These are phyloP conservation scores for Holothuria glaberrima DNA, from an alignment of 35 echinoderm and acorn worm species.

Conservation along the genomic window DNA sequence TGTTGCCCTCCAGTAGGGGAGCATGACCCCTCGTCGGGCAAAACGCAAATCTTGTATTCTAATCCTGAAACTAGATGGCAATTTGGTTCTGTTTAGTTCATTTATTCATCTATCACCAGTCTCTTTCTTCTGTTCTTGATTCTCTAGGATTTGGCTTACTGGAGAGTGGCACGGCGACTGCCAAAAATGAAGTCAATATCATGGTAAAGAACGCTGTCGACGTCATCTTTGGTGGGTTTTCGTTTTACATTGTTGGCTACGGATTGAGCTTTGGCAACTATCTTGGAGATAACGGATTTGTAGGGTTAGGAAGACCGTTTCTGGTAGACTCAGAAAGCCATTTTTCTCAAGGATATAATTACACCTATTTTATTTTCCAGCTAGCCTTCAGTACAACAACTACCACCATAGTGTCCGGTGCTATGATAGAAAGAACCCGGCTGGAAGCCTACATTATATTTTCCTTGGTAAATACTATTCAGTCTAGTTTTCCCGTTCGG, in stretches of 20 bases:
- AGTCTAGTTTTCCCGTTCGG: slow-evolving; percentile 70
- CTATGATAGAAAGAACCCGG: slow-evolving; percentile 80
- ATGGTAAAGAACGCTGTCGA: slow-evolving; percentile 93
- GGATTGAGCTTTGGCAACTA: slow-evolving; percentile 65
- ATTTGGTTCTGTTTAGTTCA: too few relatives aligned
- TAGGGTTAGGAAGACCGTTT: slow-evolving; percentile 61
- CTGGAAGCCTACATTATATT: slow-evolving; percentile 87
- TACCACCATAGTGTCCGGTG: slow-evolving; percentile 83
- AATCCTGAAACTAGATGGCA: too few relatives aligned
- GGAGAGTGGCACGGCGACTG: slow-evolving; percentile 77
- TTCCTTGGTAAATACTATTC: slow-evolving; percentile 74
- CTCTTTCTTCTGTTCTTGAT: background rate
- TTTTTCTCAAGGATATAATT: slow-evolving; percentile 48
- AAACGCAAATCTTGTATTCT: too few relatives aligned
- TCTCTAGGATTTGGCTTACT: slow-evolving; percentile 75
- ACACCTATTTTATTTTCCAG: slow-evolving; percentile 84
- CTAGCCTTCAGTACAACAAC: slow-evolving; percentile 81
- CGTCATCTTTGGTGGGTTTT: slow-evolving; percentile 80
- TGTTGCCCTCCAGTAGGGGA: too few relatives aligned
- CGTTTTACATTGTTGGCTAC: slow-evolving; percentile 71
- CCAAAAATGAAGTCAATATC: slow-evolving; percentile 92
- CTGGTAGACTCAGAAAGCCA: slow-evolving; percentile 2
- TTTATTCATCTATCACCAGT: background rate
- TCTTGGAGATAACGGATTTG: slow-evolving; percentile 52
- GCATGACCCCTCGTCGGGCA: too few relatives aligned